Percentiles rank a stretch among this genome's conserved stretches.
Conservation (phyloP, 1,140 invertebrate genomes). For the Pachyrhynchus sulphureomaculatus region DNA sequence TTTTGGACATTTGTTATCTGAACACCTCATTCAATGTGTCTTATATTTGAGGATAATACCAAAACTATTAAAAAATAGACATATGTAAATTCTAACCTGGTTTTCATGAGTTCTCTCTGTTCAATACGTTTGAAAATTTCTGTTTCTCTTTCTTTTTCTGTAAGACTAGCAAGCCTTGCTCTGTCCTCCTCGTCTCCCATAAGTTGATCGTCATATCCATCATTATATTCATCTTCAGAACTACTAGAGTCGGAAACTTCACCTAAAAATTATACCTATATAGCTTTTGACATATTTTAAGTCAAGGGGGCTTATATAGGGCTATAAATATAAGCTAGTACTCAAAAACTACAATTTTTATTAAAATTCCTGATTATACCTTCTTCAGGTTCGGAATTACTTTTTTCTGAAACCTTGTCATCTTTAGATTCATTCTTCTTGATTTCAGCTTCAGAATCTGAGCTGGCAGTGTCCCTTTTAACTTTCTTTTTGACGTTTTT, state of each 20-base stretch:
- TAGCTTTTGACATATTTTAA: too few relatives aligned
- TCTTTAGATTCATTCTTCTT: conserved; percentile 37
- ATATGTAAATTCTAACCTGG: conserved; percentile 64
- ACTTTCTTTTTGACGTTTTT: conserved; percentile 48
- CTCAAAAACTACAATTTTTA: too few relatives aligned
- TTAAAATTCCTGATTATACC: conserved; percentile 28
- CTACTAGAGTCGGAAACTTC: conserved; percentile 58
- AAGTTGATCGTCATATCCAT: conserved; percentile 90
- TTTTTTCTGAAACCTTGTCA: conserved; percentile 40
- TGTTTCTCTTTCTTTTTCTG: conserved; percentile 95
- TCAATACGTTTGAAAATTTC: conserved; percentile 96
- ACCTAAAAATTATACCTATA: too few relatives aligned
- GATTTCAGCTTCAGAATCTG: conserved; percentile 71
- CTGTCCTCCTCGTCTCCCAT: conserved; percentile 97
- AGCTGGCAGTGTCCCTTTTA: conserved; percentile 63
- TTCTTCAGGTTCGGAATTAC: conserved; percentile 53
- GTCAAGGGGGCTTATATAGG: too few relatives aligned
- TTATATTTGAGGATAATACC: too few relatives aligned
- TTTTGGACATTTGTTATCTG: too few relatives aligned
- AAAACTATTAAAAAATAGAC: too few relatives aligned
- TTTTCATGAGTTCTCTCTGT: conserved; percentile 89
- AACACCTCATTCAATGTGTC: too few relatives aligned
- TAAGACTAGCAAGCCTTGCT: conserved; percentile 84
- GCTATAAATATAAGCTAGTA: too few relatives aligned
- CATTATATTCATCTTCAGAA: conserved; percentile 61